phyloP scores from a whole-genome alignment of 1,140 invertebrate genomes.

The Drosophila cardini region DNA sequence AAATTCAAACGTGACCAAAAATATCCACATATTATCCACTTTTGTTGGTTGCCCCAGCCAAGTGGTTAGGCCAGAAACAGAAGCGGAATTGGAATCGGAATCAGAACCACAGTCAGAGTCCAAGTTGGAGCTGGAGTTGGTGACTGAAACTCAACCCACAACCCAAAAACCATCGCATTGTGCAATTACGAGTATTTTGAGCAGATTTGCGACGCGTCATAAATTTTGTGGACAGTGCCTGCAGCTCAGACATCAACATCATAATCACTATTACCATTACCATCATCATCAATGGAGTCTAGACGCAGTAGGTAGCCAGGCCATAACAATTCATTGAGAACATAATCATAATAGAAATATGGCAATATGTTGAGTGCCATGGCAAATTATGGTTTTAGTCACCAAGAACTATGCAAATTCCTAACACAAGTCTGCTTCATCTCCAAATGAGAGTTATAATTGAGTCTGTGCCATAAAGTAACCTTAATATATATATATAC shows the following conservation, averaged over 20 bases:
- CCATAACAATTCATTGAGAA: conserved; percentile 41
- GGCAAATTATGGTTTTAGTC: conserved; percentile 2
- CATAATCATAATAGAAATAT: conserved; percentile 64
- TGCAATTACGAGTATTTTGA: conserved; percentile 62
- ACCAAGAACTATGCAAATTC: conserved; percentile 18
- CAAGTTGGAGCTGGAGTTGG: too few relatives aligned
- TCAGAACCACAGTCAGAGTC: background rate
- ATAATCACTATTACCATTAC: conserved; percentile 7
- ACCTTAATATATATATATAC: conserved; percentile 6
- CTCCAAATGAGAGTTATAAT: background rate
- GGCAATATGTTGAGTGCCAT: conserved; percentile 31
- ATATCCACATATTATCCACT: conserved; percentile 83
- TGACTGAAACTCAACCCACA: background rate
- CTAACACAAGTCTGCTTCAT: background rate
- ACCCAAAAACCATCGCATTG: conserved; percentile 23
- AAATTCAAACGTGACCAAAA: conserved; percentile 84
- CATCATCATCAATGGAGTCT: conserved; percentile 38
- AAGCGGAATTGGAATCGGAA: background rate
- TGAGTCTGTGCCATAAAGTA: conserved; percentile 1
- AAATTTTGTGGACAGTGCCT: conserved; percentile 58
- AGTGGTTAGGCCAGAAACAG: conserved; percentile 28
- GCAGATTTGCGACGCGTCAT: conserved; percentile 76
- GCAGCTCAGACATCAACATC: conserved; percentile 71
- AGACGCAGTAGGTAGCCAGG: conserved; percentile 31
- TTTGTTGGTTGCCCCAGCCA: conserved; percentile 41